Conservation (phyloP, 2,888 invertebrate species). For the Oligia fasciuncula region DNA sequence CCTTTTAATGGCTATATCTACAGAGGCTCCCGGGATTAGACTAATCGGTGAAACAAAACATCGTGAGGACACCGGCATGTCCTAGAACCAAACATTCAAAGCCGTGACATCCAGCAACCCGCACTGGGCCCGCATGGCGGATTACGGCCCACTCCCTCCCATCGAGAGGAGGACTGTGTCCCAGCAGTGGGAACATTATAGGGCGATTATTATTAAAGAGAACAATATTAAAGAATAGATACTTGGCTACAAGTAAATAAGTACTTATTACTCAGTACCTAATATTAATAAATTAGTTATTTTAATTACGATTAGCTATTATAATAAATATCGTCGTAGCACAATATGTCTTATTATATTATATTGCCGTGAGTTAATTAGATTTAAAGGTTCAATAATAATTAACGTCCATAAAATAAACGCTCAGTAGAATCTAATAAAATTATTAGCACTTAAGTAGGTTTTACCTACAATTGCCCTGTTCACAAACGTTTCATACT, state of each 20-base stretch:
- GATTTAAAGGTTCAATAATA: slow-evolving; percentile 41
- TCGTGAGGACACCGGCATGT: background rate
- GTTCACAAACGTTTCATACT: background rate
- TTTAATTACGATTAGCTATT: slow-evolving; percentile 17
- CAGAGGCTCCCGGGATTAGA: background rate
- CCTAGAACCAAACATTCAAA: background rate
- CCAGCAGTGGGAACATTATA: no score
- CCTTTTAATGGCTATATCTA: background rate
- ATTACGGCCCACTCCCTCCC: background rate
- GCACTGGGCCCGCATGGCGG: background rate
- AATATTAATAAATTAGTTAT: slow-evolving; percentile 23
- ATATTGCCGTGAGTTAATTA: slow-evolving; percentile 28
- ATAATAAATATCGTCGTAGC: slow-evolving; percentile 24
- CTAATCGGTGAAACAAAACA: background rate
- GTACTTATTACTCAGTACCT: slow-evolving; percentile 6
- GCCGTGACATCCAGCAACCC: background rate
- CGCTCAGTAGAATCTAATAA: slow-evolving; percentile 19
- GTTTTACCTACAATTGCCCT: background rate
- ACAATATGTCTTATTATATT: slow-evolving; percentile 32
- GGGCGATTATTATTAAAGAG: no score
- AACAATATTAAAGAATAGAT: slow-evolving; percentile 9
- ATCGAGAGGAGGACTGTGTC: no score
- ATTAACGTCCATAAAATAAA: slow-evolving; percentile 22
- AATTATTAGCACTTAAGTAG: slow-evolving; percentile 9
- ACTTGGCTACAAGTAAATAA: background rate